These are phyloP conservation scores for Heloderma charlesbogerti DNA, from an alignment of 2,113 vertebrate genomes.

Conservation along the genomic window DNA sequence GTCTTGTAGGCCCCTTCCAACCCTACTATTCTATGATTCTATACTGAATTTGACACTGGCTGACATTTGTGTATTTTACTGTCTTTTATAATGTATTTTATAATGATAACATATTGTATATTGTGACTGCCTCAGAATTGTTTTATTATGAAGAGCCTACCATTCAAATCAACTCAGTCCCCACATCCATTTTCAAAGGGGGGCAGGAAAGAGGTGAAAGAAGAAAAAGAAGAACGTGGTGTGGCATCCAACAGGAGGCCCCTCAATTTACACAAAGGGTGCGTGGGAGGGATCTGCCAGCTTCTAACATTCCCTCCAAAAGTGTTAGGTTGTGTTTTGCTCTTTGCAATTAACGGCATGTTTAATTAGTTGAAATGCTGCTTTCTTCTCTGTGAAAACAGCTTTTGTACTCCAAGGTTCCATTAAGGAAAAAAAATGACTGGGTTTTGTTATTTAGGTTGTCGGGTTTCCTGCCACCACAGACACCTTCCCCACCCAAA, in stretches of 20 bases:
- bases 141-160: no score
- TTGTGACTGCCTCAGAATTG: no score
- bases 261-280: neutral
- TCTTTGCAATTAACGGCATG: neutral
- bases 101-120: no score
- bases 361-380: constrained; percentile 3
- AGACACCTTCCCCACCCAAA: rapidly evolving
- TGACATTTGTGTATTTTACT: no score
- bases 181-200: neutral
- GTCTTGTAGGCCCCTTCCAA: no score
- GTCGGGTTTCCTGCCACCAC: neutral
- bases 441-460: neutral
- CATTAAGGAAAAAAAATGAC: neutral
- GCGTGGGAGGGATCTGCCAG: neutral
- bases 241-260: no score
- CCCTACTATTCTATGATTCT: no score
- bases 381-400: neutral
- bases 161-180: neutral
- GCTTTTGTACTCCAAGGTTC: neutral
- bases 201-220: no score
- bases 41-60: no score
- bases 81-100: no score
- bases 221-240: no score
- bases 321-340: neutral
- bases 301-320: neutral